Percentiles rank a stretch among this genome's conserved stretches.
Evolutionary conservation across 2,113 vertebrate species (phyloP).

Genomic region (Neodontobutis hainanensis): DNA sequence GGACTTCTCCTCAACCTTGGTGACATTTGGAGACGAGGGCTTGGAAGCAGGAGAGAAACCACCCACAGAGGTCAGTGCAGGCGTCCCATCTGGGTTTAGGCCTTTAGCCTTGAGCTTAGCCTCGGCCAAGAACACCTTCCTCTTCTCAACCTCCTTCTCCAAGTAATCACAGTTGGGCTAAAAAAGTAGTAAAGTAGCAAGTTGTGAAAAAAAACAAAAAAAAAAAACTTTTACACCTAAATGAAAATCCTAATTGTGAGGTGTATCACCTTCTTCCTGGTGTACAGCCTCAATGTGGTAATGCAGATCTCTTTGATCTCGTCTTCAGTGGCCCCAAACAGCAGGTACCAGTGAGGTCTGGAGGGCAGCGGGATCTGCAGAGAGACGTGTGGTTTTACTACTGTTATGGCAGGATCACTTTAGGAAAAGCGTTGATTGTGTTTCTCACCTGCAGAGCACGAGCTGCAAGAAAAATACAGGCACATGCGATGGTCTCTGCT

Average conservation of each 20-base stretch:
- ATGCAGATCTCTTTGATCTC: slow-evolving; percentile 95
- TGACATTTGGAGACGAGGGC: slow-evolving; percentile 90
- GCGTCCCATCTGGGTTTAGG: slow-evolving; percentile 95
- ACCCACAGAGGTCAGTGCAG: slow-evolving; percentile 89
- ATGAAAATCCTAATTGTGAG: neutral
- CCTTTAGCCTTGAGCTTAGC: slow-evolving; percentile 97
- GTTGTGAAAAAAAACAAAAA: neutral
- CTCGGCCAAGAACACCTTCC: slow-evolving; percentile 93
- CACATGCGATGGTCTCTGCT: slow-evolving; percentile 96
- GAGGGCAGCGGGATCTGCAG: slow-evolving; percentile 90
- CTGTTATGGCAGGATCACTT: no score
- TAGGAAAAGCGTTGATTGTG: no score
- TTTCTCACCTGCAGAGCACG: slow-evolving; percentile 89
- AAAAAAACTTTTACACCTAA: no score
- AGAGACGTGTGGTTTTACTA: neutral
- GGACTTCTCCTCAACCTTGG: slow-evolving; percentile 90
- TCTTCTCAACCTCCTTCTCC: slow-evolving; percentile 97
- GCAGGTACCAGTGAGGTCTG: slow-evolving; percentile 93
- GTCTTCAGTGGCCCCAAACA: slow-evolving; percentile 93
- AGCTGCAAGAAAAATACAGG: slow-evolving; percentile 97
- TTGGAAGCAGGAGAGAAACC: slow-evolving; percentile 98
- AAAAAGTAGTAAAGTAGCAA: neutral
- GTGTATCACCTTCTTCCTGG: slow-evolving; percentile 88
- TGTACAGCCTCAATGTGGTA: slow-evolving; percentile 92
- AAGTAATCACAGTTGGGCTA: slow-evolving; percentile 96